Evolutionary conservation across 2,797 vertebrate genomes (phyloP), one percentile per base, ranked within the genome.

Genomic region (Schizopygopsis pylzovi): DNA sequence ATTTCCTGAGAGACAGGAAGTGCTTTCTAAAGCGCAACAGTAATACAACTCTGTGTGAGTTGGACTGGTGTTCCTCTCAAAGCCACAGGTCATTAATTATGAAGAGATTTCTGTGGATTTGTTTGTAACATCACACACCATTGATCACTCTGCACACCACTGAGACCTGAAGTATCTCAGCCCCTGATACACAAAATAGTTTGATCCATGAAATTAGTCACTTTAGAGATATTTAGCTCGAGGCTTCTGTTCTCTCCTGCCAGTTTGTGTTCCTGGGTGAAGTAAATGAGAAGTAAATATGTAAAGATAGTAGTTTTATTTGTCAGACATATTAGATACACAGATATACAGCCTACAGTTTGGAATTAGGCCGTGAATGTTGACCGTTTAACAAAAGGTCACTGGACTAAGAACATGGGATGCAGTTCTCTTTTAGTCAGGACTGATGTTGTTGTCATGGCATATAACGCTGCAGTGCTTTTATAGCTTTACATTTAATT

Each of bases 11-110:
- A 86, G 83, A 79, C 85, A 72, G 61, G 56, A 67, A 84, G 87
- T 83, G 84, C 54, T 87, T 87, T 87, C 83, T 86, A 63, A 87
- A 82, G 59, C 63, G 54, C 65, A 87, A 79, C 78, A 79, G 73
- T 52, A 82, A 65, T 63, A 68, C 68, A 86, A 71, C 83, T 85
- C 68, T 63, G 72, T 43, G 82, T 70, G 54, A 82, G 70, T 76
- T 82, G 79, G 78, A 78, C 81, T 79, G 70, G 71, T 86, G 70
- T 76, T 86, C 45, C 87, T 84, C 85, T 86, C 80, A 65, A 68
- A 82, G 82, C 71, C 83, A 83, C 82, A 37, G 77, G 87, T 83
- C 83, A 86, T 89, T 86, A 90, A 89, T 89, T 89, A 90, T 90
- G 67, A 83, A 89, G 67, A 82, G 87, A 86, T 86, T 88, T 89